Conservation (phyloP, 2,797 vertebrate species). For the Saxicola maurus region DNA sequence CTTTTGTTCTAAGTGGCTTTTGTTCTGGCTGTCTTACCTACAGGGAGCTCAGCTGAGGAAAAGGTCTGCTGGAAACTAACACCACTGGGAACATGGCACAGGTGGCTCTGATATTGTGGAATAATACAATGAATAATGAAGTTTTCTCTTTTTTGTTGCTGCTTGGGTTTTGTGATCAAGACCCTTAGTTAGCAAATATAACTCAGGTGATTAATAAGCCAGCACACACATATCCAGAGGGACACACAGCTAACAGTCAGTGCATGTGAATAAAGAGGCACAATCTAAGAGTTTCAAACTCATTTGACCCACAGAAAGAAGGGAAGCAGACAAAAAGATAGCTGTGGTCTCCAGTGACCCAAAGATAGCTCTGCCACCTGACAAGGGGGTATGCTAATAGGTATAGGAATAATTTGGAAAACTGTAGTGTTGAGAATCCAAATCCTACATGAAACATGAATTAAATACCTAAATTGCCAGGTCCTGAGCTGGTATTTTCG, state of each 20-base stretch:
- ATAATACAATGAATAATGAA: neutral
- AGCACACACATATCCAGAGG: neutral
- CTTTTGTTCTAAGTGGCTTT: neutral
- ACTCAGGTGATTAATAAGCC: slow-evolving; percentile 2
- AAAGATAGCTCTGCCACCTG: neutral
- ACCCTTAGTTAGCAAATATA: neutral
- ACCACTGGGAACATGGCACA: neutral
- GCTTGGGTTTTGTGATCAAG: slow-evolving; percentile 5
- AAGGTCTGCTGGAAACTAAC: neutral
- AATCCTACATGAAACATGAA: neutral
- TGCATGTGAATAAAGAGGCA: neutral
- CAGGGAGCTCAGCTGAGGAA: neutral
- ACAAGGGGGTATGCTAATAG: neutral
- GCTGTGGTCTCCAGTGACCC: neutral
- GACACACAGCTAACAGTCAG: neutral
- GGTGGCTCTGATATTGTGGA: neutral
- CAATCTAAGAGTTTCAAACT: neutral
- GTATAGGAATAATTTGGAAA: neutral
- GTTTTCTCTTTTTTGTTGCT: neutral
- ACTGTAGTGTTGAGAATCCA: neutral
- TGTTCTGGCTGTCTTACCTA: neutral
- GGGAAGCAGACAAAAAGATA: neutral
- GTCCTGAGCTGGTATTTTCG: neutral
- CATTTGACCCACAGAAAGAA: neutral
- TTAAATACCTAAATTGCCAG: neutral